A percentile compares a stretch with the other conserved stretches of the same genome.
Evolutionary conservation across 2,797 vertebrate species (phyloP).

Genomic region (Coracias cyanogaster): DNA sequence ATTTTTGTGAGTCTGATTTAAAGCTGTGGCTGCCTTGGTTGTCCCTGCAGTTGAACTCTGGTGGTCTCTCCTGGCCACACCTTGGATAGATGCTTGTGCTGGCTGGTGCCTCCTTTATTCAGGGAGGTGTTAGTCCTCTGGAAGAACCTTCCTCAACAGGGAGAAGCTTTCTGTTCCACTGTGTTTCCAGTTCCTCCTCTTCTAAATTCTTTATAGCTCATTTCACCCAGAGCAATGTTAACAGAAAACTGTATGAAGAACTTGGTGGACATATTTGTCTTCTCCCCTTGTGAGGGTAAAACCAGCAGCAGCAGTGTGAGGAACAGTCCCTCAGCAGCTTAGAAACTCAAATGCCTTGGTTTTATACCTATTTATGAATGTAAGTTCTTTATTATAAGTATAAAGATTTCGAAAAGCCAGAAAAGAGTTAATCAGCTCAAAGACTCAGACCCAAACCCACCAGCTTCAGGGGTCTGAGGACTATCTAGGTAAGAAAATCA

Average conservation of each 20-base stretch:
- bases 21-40: neutral
- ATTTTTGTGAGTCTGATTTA: conserved; percentile 15
- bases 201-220: neutral
- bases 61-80: neutral
- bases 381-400: neutral
- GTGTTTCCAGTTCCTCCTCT: neutral
- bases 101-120: neutral
- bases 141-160: neutral
- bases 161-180: neutral
- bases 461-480: neutral
- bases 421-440: neutral
- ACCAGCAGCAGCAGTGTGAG: neutral
- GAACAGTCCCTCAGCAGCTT: neutral
- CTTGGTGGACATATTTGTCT: neutral
- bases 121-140: neutral
- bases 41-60: neutral
- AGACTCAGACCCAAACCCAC: neutral
- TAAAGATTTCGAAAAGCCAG: neutral
- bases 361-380: neutral
- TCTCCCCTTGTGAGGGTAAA: neutral
- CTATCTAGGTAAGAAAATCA: neutral
- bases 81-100: neutral
- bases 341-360: neutral
- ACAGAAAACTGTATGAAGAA: neutral
- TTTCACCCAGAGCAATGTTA: neutral